These are phyloP conservation scores for Turritopsis rubra DNA, from an alignment of 30 jellyfish, hydroid and myxozoan species.

Conservation along the genomic window DNA sequence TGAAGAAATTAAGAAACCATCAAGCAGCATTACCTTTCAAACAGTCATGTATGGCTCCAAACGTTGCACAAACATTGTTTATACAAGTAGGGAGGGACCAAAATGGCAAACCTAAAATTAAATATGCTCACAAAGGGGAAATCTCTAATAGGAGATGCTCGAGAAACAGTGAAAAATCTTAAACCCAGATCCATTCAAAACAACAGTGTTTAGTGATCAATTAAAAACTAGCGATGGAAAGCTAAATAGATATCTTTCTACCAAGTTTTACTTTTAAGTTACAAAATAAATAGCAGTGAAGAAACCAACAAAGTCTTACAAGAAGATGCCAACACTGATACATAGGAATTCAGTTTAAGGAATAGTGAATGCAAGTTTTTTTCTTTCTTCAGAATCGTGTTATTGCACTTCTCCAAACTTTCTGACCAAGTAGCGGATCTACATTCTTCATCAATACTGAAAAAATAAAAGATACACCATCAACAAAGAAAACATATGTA, in stretches of 20 bases:
- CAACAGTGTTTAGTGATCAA: too few species aligned
- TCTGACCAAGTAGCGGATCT: slow-evolving; percentile 50
- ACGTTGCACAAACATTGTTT: neutral
- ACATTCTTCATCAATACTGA: slow-evolving; percentile 67
- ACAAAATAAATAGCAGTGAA: too few species aligned
- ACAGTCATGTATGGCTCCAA: neutral
- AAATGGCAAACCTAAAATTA: neutral
- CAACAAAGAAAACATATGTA: too few species aligned
- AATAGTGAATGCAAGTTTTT: slow-evolving; percentile 37
- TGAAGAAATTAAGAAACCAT: neutral
- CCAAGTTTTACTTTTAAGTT: too few species aligned
- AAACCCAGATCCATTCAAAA: too few species aligned
- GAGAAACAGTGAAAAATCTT: too few species aligned
- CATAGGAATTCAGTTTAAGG: slow-evolving; percentile 35
- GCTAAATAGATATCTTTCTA: too few species aligned
- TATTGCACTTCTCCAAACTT: slow-evolving; percentile 42
- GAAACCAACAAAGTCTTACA: slow-evolving; percentile 29
- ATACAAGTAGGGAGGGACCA: neutral
- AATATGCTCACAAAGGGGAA: neutral
- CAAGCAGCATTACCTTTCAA: neutral
- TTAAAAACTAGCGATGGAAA: too few species aligned
- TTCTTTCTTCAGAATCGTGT: slow-evolving; percentile 15
- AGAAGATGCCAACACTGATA: slow-evolving; percentile 39
- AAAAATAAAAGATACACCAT: neutral
- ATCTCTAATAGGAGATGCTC: too few species aligned